Evolutionary conservation across 2,797 vertebrate genomes (phyloP).

Genomic region (Clamator glandarius): DNA sequence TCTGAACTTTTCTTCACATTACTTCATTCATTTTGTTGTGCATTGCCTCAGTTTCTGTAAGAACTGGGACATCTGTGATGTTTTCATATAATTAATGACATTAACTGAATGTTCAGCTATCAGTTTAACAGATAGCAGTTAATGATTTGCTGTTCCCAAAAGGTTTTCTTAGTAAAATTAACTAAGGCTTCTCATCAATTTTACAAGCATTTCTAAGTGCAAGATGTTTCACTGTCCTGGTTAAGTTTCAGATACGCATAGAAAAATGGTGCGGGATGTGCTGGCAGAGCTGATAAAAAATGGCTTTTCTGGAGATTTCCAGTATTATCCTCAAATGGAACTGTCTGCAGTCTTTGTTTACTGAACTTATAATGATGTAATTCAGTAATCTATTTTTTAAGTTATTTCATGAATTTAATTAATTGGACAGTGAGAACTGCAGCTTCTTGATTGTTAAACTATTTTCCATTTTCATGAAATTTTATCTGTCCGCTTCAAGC

Average conservation of each 20-base stretch:
- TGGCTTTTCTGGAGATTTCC: neutral
- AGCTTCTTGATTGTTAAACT: neutral
- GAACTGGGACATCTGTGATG: neutral
- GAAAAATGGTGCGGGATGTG: neutral
- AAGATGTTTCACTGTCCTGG: neutral
- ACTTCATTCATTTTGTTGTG: constrained; percentile 6
- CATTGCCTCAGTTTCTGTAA: neutral
- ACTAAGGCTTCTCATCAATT: constrained; percentile 30
- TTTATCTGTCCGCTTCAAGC: neutral
- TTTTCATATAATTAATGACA: constrained; percentile 67
- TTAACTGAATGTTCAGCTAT: constrained; percentile 66
- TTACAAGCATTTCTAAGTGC: neutral
- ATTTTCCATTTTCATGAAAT: neutral
- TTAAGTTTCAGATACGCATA: neutral
- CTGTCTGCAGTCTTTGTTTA: neutral
- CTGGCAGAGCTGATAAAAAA: neutral
- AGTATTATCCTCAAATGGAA: neutral
- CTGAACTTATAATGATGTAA: neutral
- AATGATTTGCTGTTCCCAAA: constrained; percentile 40
- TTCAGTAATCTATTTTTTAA: neutral
- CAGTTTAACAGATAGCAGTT: constrained; percentile 50
- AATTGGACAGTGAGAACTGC: neutral
- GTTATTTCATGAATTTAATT: neutral
- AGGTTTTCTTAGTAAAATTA: constrained; percentile 64
- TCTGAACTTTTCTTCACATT: constrained; percentile 47